Conservation (phyloP, 2,113 vertebrate genomes). For the Pluvianellus socialis region DNA sequence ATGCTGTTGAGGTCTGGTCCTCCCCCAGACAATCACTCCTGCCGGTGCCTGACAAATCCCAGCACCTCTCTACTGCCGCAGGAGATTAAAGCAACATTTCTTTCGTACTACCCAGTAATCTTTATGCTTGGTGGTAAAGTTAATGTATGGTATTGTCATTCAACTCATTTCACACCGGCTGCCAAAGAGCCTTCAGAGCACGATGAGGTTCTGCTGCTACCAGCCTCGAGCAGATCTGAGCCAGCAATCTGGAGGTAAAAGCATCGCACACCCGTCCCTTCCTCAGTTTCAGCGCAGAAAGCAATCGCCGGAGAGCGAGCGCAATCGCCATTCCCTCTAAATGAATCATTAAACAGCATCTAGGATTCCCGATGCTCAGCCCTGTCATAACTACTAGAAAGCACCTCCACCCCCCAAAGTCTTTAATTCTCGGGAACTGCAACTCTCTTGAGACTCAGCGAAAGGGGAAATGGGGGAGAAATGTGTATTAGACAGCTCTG, state of each 20-base stretch:
- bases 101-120: constrained; percentile 37
- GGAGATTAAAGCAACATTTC: constrained; percentile 66
- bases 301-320: neutral
- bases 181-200: neutral
- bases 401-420: neutral
- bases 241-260: neutral
- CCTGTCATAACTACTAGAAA: neutral
- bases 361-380: neutral
- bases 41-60: neutral
- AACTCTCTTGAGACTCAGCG: neutral
- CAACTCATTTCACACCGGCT: constrained; percentile 22
- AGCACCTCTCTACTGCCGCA: neutral
- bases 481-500: neutral
- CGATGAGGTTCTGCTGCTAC: neutral
- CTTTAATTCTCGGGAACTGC: neutral
- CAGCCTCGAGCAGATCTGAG: neutral
- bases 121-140: constrained; percentile 61
- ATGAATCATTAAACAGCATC: neutral
- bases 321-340: neutral
- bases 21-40: constrained; percentile 27
- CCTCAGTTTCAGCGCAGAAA: neutral
- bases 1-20: neutral
- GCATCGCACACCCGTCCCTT: neutral
- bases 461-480: neutral
- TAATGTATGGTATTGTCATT: constrained; percentile 45